A percentile compares a stretch with the other conserved stretches of the same genome.
phyloP scores from a whole-genome alignment of 2,113 vertebrate genomes.

The Myrmecobius fasciatus region DNA sequence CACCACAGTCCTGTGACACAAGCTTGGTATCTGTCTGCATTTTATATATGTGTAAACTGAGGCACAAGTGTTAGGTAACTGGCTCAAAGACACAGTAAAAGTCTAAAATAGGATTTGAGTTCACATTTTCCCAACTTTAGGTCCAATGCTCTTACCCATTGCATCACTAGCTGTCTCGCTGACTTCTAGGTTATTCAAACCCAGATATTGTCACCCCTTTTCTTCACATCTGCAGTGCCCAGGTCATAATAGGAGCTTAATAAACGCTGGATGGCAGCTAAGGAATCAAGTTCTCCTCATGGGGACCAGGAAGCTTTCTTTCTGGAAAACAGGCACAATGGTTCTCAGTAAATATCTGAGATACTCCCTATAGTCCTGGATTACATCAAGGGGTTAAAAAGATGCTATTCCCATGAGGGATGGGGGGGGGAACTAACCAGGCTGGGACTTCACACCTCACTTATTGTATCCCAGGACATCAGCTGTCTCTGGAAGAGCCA shows the following conservation, averaged over 20 bases:
- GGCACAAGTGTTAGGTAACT: not conserved
- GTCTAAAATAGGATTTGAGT: not conserved
- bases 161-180: not conserved
- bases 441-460: not conserved
- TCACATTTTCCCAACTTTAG: not conserved
- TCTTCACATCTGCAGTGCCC: not conserved
- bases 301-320: not conserved
- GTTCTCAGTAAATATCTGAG: not conserved
- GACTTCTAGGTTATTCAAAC: too few species aligned
- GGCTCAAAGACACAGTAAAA: not conserved
- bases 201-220: not conserved
- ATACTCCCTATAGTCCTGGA: not conserved
- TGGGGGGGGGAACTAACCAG: not conserved
- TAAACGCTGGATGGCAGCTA: not conserved
- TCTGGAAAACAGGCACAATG: not conserved
- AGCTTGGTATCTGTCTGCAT: not conserved
- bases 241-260: not conserved
- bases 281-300: not conserved
- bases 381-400: not conserved
- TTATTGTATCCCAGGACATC: accelerated
- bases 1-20: not conserved
- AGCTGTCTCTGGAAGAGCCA: not conserved
- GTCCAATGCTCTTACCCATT: not conserved
- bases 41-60: not conserved
- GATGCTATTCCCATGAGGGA: not conserved